These are phyloP conservation scores for Hucho hucho DNA, from an alignment of 2,113 vertebrate genomes.

Conservation along the genomic window DNA sequence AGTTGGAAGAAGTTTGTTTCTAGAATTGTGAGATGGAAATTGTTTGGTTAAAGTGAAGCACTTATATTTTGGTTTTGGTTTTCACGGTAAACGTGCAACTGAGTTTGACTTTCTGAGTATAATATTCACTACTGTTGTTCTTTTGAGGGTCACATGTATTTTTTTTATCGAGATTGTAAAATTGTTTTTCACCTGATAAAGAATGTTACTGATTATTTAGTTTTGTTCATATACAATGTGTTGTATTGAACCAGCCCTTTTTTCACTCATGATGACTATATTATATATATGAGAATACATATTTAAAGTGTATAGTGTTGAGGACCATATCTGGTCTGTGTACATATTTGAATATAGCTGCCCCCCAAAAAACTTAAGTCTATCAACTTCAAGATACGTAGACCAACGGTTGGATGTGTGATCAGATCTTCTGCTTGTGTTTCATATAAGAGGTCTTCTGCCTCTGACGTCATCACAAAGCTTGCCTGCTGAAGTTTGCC, in stretches of 20 bases:
- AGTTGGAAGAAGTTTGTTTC: background rate
- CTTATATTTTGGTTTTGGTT: conserved; percentile 29
- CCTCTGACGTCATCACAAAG: too few relatives aligned
- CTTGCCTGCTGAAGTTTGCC: too few relatives aligned
- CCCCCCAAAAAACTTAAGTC: conserved; percentile 60
- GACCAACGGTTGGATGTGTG: background rate
- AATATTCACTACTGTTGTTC: conserved; percentile 29
- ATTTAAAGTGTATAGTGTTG: conserved; percentile 63
- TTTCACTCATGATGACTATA: conserved; percentile 1
- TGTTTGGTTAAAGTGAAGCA: conserved; percentile 40
- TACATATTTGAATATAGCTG: conserved; percentile 66
- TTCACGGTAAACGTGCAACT: conserved; percentile 48
- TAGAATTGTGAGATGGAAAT: background rate
- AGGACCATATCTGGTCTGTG: conserved; percentile 55
- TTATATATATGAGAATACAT: conserved; percentile 45
- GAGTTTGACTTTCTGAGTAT: conserved; percentile 37
- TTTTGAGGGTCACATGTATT: conserved; percentile 13
- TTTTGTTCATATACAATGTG: conserved; percentile 22
- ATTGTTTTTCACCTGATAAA: conserved; percentile 42
- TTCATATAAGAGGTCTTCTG: too few relatives aligned
- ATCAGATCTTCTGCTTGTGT: too few relatives aligned
- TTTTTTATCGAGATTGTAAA: conserved; percentile 39
- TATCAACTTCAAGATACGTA: conserved; percentile 44
- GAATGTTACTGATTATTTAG: conserved; percentile 55
- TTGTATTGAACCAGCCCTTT: conserved; percentile 38